Percentiles rank a stretch among this genome's conserved stretches.
These are phyloP conservation scores for Spodoptera littoralis DNA, from an alignment of 2,888 invertebrate genomes.

Conservation along the genomic window DNA sequence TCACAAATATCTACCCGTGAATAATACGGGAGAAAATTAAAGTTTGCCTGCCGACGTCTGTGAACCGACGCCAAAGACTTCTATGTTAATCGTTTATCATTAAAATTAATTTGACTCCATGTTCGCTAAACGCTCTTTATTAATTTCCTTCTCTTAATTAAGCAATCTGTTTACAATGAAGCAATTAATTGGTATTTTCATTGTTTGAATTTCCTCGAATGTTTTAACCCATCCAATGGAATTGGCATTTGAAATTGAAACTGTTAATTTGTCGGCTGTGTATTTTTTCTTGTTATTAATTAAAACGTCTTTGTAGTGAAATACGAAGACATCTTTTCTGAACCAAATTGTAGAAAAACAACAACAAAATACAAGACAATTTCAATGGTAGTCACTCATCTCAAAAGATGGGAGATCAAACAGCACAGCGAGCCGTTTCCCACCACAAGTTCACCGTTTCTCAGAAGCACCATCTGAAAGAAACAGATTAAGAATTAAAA, in stretches of 20 bases:
- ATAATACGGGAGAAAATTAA: constrained; percentile 68
- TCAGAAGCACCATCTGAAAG: no score
- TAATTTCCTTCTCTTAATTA: constrained; percentile 87
- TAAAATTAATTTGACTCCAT: constrained; percentile 86
- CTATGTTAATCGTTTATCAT: constrained; percentile 83
- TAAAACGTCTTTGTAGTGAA: constrained; percentile 10
- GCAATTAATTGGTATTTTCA: constrained; percentile 86
- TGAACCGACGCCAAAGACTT: constrained; percentile 56
- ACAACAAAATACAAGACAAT: no score
- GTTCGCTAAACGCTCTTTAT: constrained; percentile 84
- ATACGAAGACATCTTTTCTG: no score
- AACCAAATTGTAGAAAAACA: no score
- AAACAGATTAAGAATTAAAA: no score
- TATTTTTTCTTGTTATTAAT: constrained; percentile 55
- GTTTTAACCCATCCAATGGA: constrained; percentile 73
- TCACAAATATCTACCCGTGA: constrained; percentile 58
- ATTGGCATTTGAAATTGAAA: constrained; percentile 68
- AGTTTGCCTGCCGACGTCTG: constrained; percentile 62
- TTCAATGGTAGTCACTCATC: no score
- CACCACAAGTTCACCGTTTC: no score
- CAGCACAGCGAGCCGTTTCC: no score
- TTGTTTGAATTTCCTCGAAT: constrained; percentile 75
- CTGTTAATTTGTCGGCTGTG: constrained; percentile 62
- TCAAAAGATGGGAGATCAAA: no score
- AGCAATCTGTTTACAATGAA: constrained; percentile 88